Conservation (phyloP, 1,140 invertebrate species). For the Phortica variegata region DNA sequence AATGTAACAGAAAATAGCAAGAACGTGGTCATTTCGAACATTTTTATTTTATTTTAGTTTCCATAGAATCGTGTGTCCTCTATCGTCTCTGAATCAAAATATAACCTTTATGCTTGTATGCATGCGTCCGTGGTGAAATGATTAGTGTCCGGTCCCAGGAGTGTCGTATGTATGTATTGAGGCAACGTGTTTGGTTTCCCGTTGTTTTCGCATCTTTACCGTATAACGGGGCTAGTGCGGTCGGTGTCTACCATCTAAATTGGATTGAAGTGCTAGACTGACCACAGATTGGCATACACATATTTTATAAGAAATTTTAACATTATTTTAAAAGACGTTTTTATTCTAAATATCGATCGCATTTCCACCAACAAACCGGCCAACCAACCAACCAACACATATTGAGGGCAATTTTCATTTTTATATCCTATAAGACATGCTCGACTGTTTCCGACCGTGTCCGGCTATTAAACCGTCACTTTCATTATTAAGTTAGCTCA, state of each 20-base stretch:
- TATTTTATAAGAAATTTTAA: constrained; percentile 29
- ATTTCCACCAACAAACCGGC: too few relatives aligned
- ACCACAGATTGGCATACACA: constrained; percentile 36
- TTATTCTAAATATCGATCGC: too few relatives aligned
- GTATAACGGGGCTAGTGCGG: constrained; percentile 29
- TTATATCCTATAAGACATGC: too few relatives aligned
- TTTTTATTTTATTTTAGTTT: constrained; percentile 46
- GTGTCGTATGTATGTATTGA: constrained; percentile 49
- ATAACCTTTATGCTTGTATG: constrained; percentile 5
- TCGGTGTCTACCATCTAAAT: constrained; percentile 2
- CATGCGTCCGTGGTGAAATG: constrained; percentile 46
- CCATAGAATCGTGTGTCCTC: too few relatives aligned
- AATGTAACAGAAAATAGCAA: constrained; percentile 53
- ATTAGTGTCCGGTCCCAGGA: constrained; percentile 50
- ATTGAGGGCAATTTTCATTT: too few relatives aligned
- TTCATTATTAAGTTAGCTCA: too few relatives aligned
- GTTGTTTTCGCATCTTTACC: too few relatives aligned
- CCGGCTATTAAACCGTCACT: too few relatives aligned
- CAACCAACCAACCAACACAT: too few relatives aligned
- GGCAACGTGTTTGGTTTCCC: constrained; percentile 25
- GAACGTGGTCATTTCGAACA: constrained; percentile 52
- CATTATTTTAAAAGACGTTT: constrained; percentile 40
- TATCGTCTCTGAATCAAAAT: too few relatives aligned
- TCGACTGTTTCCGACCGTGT: too few relatives aligned
- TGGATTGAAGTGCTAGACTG: constrained; percentile 41